These are phyloP conservation scores for Montipora efflorescens DNA, from an alignment of 64 coral and sea anemone genomes.

Conservation along the genomic window DNA sequence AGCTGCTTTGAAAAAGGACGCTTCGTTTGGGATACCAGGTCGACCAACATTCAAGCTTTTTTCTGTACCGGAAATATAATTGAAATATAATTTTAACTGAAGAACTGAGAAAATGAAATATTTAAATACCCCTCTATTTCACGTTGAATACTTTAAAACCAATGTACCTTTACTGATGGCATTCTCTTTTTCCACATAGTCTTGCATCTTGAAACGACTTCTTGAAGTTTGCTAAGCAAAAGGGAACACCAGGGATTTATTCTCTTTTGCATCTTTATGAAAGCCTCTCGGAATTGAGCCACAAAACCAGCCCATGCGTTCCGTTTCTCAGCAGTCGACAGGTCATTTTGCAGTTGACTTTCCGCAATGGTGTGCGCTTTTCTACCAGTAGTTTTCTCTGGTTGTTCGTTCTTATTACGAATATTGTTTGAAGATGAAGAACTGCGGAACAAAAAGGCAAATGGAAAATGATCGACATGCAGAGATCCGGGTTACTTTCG, in stretches of 20 bases:
- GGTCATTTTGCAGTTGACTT: neutral
- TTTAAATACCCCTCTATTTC: too few species aligned
- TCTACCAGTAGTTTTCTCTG: neutral
- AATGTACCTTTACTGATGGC: conserved; percentile 34
- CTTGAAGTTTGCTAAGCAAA: conserved; percentile 12
- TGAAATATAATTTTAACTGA: too few species aligned
- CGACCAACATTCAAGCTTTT: neutral
- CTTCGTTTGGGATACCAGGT: neutral
- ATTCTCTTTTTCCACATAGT: neutral
- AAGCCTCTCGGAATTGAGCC: neutral
- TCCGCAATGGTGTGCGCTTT: neutral
- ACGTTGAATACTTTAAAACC: too few species aligned
- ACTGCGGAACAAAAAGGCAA: neutral
- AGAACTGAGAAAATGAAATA: neutral
- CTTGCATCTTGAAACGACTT: conserved; percentile 4
- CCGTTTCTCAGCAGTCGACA: neutral
- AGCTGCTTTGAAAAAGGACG: neutral
- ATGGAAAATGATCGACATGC: neutral
- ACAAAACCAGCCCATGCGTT: neutral
- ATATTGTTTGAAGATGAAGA: neutral
- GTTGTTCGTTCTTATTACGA: neutral
- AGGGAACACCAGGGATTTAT: conserved; percentile 1
- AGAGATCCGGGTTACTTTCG: neutral
- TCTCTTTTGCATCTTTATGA: neutral
- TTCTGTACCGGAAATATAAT: neutral